Base-by-base conservation (phyloP, 2,888 invertebrate genomes). In the Mantis religiosa region DNA sequence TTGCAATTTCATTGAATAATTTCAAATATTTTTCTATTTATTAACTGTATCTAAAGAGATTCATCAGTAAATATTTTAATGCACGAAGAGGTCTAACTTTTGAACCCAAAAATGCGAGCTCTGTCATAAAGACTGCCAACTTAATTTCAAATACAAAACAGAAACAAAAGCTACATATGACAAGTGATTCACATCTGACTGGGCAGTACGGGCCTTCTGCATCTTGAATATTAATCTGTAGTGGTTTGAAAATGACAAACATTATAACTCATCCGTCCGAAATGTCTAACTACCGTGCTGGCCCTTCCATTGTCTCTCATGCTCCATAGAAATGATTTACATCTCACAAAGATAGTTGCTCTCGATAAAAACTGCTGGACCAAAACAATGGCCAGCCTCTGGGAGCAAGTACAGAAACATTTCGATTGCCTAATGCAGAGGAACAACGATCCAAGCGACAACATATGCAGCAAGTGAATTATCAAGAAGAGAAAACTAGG, bases 151-250 rank as follows among this genome's bases (percentile, higher is more conserved):
- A 71, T 20, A 71, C 54, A 71, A 71, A 71, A 25, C 54, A 20
- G 6, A 71, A 71, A 71, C 54, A 71, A 71, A 71, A 71, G 25
- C 54, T 20, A 71, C 20, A 71, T 71, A 20, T 71, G 54, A 71
- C 54, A 71, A 71, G 54, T 71, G 54, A 71, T 71, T 71, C 54
- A 71, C 54, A 71, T 71, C 20, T 71, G 54, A 71, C 54, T 71
- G 54, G 54, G 54, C 86, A 86, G 54, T 25, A 71, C 86, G 28
- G 86, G 47, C 81, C 71, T 81, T 86, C 81, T 81, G n/a, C 86
- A 86, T 86, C 86, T 86, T 81, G 28, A 86, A 89, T 87, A 89
- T 89, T 89, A 87, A 89, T 89, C 89, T 87, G 83, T 82, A 41
- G 71, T 83, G 28, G 82, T 89, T 87, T 83, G 87, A 87, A 86